Percentiles rank a stretch among this genome's conserved stretches.
These are phyloP conservation scores for Psittacula echo DNA, from an alignment of 2,797 vertebrate species.

Conservation along the genomic window DNA sequence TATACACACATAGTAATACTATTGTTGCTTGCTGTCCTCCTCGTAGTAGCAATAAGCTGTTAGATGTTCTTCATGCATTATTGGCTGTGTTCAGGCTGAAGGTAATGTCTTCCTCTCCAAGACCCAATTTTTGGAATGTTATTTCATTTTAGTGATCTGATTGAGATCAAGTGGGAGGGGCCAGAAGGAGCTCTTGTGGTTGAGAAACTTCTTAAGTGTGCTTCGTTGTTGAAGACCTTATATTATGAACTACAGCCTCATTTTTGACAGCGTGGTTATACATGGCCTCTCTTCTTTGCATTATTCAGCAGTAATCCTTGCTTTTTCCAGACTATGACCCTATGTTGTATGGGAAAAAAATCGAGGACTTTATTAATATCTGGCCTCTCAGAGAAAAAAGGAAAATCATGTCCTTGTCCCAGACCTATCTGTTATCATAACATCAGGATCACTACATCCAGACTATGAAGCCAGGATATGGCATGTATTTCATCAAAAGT, in stretches of 20 bases:
- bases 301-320: not conserved
- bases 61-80: not conserved
- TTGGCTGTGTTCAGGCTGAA: not conserved
- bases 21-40: not conserved
- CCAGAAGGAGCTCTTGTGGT: not conserved
- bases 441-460: not conserved
- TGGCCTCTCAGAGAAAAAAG: not conserved
- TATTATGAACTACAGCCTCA: not conserved
- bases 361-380: not conserved
- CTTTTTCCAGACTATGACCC: not conserved
- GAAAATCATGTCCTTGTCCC: not conserved
- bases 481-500: not conserved
- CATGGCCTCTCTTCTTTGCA: not conserved
- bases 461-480: not conserved
- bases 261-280: not conserved
- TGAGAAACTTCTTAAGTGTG: not conserved
- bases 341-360: not conserved
- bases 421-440: slow-evolving; percentile 1
- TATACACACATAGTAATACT: not conserved
- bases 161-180: not conserved
- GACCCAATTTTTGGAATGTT: not conserved
- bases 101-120: not conserved
- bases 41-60: not conserved
- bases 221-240: not conserved
- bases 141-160: not conserved